A percentile compares a stretch with the other conserved stretches of the same genome.
Evolutionary conservation across 2,797 vertebrate species (phyloP).

Genomic region (Neosilurus mollespiculum): DNA sequence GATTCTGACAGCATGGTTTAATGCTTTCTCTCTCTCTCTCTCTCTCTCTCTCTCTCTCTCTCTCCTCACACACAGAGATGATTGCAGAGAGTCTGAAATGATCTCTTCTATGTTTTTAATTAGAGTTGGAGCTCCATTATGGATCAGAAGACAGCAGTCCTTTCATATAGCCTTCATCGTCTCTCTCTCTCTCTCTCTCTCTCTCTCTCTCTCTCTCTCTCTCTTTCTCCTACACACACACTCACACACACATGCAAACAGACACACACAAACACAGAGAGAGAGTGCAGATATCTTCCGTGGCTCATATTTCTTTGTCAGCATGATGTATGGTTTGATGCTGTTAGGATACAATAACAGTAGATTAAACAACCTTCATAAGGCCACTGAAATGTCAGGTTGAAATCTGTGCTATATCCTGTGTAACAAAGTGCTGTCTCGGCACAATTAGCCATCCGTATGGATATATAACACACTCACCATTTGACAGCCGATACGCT

Average conservation of each 20-base stretch:
- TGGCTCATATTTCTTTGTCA: constrained; percentile 55
- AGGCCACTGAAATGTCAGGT: constrained; percentile 79
- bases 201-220: background rate
- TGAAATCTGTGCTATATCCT: constrained; percentile 64
- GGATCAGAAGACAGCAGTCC: constrained; percentile 20
- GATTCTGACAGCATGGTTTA: constrained; percentile 10
- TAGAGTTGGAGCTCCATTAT: constrained; percentile 24
- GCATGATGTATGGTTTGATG: constrained; percentile 69
- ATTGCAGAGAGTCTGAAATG: constrained; percentile 28
- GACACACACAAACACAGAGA: background rate
- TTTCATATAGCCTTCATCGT: constrained; percentile 18
- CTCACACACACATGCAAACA: too few species aligned
- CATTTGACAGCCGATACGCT: constrained; percentile 59
- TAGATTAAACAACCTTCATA: constrained; percentile 74
- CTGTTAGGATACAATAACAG: constrained; percentile 70
- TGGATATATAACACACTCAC: constrained; percentile 59
- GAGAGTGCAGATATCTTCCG: constrained; percentile 44
- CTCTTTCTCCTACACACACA: background rate
- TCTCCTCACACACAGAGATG: background rate
- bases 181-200: constrained; percentile 17
- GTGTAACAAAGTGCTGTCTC: constrained; percentile 71
- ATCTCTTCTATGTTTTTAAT: constrained; percentile 31
- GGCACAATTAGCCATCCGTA: constrained; percentile 69
- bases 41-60: background rate
- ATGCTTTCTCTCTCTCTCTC: background rate